Conservation (phyloP, 2,797 vertebrate species). For the Gallinago solitaria region DNA sequence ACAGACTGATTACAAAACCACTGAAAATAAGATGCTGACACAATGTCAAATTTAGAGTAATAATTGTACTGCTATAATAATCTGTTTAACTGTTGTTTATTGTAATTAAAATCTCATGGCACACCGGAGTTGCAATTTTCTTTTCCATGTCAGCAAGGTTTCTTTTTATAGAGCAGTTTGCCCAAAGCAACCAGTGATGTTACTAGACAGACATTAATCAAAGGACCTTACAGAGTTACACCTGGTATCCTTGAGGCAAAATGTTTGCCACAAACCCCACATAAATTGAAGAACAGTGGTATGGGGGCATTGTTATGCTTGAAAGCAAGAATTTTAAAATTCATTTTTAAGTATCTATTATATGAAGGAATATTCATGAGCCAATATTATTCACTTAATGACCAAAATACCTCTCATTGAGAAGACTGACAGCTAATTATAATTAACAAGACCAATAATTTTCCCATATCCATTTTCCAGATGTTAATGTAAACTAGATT, state of each 20-base stretch:
- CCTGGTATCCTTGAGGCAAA: conserved; percentile 35
- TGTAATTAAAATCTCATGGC: conserved; percentile 65
- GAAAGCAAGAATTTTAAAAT: conserved; percentile 33
- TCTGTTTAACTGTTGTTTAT: conserved; percentile 77
- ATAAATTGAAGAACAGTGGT: neutral
- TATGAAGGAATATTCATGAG: conserved; percentile 43
- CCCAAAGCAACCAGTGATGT: conserved; percentile 35
- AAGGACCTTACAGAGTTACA: neutral
- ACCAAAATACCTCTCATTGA: conserved; percentile 37
- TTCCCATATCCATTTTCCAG: conserved; percentile 57
- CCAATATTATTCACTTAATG: conserved; percentile 21
- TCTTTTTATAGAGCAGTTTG: conserved; percentile 44
- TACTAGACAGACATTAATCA: conserved; percentile 26
- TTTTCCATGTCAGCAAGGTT: conserved; percentile 67
- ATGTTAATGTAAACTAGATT: conserved; percentile 38
- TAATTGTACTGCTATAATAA: conserved; percentile 69
- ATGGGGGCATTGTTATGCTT: neutral
- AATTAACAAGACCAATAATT: conserved; percentile 63
- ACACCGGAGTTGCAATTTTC: conserved; percentile 60
- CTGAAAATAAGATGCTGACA: conserved; percentile 70
- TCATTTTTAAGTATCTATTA: neutral
- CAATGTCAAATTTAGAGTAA: conserved; percentile 47
- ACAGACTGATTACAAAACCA: conserved; percentile 47
- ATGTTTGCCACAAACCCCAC: neutral
- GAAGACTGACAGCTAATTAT: conserved; percentile 67